These are phyloP conservation scores for Harpalus rufipes DNA, from an alignment of 2,888 invertebrate genomes.

Conservation along the genomic window DNA sequence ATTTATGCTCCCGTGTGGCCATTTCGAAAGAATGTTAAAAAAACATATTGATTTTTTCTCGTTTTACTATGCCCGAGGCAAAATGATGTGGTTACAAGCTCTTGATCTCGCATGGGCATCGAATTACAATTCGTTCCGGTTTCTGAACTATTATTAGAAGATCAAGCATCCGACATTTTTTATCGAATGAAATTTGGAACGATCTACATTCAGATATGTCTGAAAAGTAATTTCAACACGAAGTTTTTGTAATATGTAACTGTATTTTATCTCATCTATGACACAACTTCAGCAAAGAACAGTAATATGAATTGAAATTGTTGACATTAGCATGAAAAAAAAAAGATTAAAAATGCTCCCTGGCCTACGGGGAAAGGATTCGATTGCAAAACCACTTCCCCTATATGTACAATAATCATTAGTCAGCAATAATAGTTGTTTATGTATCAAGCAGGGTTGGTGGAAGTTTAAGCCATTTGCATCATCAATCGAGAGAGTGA, in stretches of 20 bases:
- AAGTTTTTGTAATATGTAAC: not conserved
- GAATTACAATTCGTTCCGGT: slow-evolving; percentile 42
- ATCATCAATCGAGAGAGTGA: too few relatives aligned
- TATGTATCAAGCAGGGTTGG: too few relatives aligned
- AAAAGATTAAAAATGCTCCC: too few relatives aligned
- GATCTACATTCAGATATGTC: slow-evolving; percentile 19
- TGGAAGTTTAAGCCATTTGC: too few relatives aligned
- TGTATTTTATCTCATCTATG: not conserved
- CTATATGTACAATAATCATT: too few relatives aligned
- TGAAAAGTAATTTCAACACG: not conserved
- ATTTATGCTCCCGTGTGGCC: slow-evolving; percentile 10
- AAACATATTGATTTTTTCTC: not conserved
- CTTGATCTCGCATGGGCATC: slow-evolving; percentile 23
- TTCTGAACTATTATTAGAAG: slow-evolving; percentile 15
- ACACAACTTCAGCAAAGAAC: not conserved
- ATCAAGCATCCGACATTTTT: slow-evolving; percentile 6
- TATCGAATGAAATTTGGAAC: slow-evolving; percentile 14
- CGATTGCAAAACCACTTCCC: too few relatives aligned
- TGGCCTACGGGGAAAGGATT: too few relatives aligned
- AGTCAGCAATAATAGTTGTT: too few relatives aligned
- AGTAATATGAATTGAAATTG: too few relatives aligned
- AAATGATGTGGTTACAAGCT: slow-evolving; percentile 32
- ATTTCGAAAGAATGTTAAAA: slow-evolving; percentile 21
- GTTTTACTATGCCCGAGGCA: not conserved
- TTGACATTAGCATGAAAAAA: too few relatives aligned